Percentiles rank a stretch among this genome's conserved stretches.
These are phyloP conservation scores for Pyxicephalus adspersus DNA, from an alignment of 2,113 vertebrate genomes.

Conservation along the genomic window DNA sequence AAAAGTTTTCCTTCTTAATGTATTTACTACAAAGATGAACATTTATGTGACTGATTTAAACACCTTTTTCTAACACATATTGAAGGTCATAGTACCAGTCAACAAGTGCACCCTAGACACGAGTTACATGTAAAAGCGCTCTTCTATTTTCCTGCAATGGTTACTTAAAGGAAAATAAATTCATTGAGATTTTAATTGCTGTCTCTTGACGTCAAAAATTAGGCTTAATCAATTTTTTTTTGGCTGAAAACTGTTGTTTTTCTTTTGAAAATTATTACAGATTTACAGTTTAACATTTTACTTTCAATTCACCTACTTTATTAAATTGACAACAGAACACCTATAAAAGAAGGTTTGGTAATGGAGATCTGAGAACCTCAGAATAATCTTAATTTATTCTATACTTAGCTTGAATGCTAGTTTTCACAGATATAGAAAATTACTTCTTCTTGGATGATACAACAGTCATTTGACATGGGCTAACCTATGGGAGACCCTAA, in stretches of 20 bases:
- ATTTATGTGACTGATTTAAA: slow-evolving; percentile 44
- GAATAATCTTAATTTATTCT: too few relatives aligned
- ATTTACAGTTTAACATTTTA: too few relatives aligned
- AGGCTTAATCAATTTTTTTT: slow-evolving; percentile 32
- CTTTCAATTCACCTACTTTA: too few relatives aligned
- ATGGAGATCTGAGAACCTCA: too few relatives aligned
- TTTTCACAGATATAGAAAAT: too few relatives aligned
- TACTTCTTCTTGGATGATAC: too few relatives aligned
- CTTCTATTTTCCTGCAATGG: slow-evolving; percentile 26
- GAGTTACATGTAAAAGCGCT: slow-evolving; percentile 17
- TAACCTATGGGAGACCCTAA: too few relatives aligned
- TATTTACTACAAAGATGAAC: slow-evolving; percentile 48
- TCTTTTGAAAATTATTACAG: background rate
- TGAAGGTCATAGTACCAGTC: slow-evolving; percentile 16
- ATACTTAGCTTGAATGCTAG: too few relatives aligned
- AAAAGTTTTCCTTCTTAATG: slow-evolving; percentile 16
- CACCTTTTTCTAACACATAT: slow-evolving; percentile 34
- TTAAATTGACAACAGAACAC: too few relatives aligned
- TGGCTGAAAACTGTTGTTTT: slow-evolving; percentile 36
- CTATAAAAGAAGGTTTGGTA: too few relatives aligned
- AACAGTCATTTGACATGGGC: too few relatives aligned
- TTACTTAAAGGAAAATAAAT: slow-evolving; percentile 43
- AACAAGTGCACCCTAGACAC: slow-evolving; percentile 31
- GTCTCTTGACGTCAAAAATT: slow-evolving; percentile 48
- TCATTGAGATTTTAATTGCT: slow-evolving; percentile 41